Conservation (phyloP, 2,113 vertebrate species). For the Petroica traversi region DNA sequence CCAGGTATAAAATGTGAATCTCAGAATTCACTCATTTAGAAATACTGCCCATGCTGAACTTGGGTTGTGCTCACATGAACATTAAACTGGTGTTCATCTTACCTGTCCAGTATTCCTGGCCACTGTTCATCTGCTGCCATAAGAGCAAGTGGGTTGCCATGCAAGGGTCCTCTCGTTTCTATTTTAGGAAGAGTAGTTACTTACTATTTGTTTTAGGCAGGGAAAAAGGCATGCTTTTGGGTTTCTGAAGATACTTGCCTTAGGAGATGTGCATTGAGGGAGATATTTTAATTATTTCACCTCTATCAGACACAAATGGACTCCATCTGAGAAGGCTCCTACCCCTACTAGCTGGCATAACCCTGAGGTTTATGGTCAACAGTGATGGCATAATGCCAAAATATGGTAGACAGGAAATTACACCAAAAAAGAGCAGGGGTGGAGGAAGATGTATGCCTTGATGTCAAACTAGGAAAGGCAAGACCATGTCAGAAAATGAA, state of each 20-base stretch:
- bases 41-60: not conserved
- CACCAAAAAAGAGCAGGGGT: not conserved
- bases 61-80: not conserved
- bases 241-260: not conserved
- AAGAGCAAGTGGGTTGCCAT: not conserved
- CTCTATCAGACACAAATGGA: not conserved
- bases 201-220: not conserved
- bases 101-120: not conserved
- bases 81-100: not conserved
- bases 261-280: not conserved
- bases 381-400: not conserved
- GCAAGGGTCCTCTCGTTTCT: not conserved
- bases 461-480: not conserved
- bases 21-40: not conserved
- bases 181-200: not conserved
- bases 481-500: not conserved
- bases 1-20: not conserved
- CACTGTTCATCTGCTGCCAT: not conserved
- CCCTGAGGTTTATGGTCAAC: not conserved
- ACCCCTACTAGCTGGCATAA: not conserved
- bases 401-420: not conserved
- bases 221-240: not conserved
- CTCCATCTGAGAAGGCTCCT: not conserved
- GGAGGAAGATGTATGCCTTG: accelerated
- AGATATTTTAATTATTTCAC: not conserved